Percentiles rank a stretch among this genome's conserved stretches.
phyloP scores from a whole-genome alignment of 37 sponge, comb jelly and placozoan species.

The Theonella swinhoei region DNA sequence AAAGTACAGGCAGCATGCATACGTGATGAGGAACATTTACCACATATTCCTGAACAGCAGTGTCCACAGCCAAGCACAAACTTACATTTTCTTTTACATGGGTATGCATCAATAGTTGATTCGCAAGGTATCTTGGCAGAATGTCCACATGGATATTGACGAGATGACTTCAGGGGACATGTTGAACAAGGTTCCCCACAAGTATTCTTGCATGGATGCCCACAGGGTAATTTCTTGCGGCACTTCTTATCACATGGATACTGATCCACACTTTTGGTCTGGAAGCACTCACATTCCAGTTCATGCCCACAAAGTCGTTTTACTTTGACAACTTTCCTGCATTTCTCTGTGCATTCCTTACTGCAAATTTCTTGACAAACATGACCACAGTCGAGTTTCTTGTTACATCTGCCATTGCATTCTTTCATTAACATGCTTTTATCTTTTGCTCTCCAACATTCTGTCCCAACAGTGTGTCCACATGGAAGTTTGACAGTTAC shows the following conservation, averaged over 20 bases:
- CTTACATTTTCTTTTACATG: conserved; percentile 39
- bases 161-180: neutral
- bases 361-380: conserved; percentile 30
- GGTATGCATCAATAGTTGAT: neutral
- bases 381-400: conserved; percentile 43
- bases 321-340: neutral
- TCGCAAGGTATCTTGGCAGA: conserved; percentile 6
- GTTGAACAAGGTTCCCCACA: conserved; percentile 48
- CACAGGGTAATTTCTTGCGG: conserved; percentile 51
- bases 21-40: conserved; percentile 21
- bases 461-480: conserved; percentile 41
- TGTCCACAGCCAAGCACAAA: conserved; percentile 71
- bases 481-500: conserved; percentile 14
- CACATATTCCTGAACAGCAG: conserved; percentile 59
- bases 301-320: conserved; percentile 27
- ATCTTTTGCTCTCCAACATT: conserved; percentile 2
- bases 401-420: conserved; percentile 11
- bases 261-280: neutral
- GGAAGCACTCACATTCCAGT: neutral
- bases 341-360: neutral
- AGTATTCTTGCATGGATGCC: conserved; percentile 59
- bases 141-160: conserved; percentile 48
- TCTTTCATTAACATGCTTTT: neutral
- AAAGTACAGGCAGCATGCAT: conserved; percentile 45
- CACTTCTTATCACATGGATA: conserved; percentile 45